phyloP scores from a whole-genome alignment of 1,140 invertebrate genomes.

The Homarus americanus region DNA sequence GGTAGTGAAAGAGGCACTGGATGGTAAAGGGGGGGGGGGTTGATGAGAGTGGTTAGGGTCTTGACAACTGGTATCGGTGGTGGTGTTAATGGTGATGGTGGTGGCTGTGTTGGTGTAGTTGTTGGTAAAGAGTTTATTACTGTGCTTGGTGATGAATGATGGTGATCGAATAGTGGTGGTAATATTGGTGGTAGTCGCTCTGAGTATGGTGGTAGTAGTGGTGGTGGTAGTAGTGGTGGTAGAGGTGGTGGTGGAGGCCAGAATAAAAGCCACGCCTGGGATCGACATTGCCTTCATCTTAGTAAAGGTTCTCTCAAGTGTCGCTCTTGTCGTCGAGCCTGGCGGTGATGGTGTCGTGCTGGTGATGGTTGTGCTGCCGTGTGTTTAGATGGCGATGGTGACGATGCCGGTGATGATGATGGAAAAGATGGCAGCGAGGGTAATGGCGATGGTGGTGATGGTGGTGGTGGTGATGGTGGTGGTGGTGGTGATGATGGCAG shows the following conservation, averaged over 20 bases:
- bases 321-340: too few species aligned
- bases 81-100: too few species aligned
- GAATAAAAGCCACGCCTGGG: background rate
- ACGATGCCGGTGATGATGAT: background rate
- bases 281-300: too few species aligned
- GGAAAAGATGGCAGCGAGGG: too few species aligned
- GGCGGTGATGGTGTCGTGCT: background rate
- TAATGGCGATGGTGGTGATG: background rate
- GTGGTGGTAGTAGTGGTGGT: background rate
- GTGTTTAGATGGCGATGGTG: background rate
- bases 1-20: too few species aligned
- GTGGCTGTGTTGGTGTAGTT: too few species aligned
- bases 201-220: background rate
- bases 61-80: too few species aligned
- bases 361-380: background rate
- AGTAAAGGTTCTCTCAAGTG: too few species aligned
- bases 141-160: too few species aligned
- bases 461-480: background rate
- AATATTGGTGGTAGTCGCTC: background rate
- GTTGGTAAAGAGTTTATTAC: too few species aligned
- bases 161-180: background rate
- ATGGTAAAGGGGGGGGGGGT: too few species aligned
- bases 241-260: constrained; percentile 13
- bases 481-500: background rate
- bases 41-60: too few species aligned